Evolutionary conservation across 2,113 vertebrate genomes (phyloP).

Genomic region (Bubo bubo): DNA sequence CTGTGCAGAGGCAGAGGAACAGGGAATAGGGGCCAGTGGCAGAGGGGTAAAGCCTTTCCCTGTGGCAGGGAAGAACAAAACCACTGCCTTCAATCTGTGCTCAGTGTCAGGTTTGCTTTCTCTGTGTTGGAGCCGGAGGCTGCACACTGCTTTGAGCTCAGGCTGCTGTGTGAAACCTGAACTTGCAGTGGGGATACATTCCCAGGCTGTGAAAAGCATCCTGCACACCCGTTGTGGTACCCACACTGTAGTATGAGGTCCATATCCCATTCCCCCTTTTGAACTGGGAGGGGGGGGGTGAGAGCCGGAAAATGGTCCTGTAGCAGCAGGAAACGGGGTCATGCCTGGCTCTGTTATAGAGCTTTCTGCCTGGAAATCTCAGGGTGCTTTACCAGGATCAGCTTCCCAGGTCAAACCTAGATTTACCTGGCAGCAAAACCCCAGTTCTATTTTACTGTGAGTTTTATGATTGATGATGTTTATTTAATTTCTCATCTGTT

Average conservation of each 20-base stretch:
- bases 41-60: neutral
- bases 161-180: neutral
- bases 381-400: neutral
- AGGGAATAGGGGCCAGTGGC: rapidly evolving
- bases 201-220: neutral
- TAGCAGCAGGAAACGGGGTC: neutral
- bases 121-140: rapidly evolving
- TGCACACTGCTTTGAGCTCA: neutral
- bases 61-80: neutral
- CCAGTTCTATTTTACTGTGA: neutral
- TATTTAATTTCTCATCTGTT: neutral
- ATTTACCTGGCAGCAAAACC: neutral
- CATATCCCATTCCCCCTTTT: neutral
- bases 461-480: neutral
- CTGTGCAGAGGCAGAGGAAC: rapidly evolving
- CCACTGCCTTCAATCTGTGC: neutral
- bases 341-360: neutral
- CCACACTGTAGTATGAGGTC: rapidly evolving
- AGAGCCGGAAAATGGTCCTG: neutral
- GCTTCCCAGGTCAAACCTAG: neutral
- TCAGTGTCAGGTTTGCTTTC: neutral
- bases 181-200: rapidly evolving
- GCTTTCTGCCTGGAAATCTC: neutral
- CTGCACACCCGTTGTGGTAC: rapidly evolving
- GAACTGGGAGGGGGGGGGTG: no score